Evolutionary conservation across 2,797 vertebrate genomes (phyloP).

Genomic region (Phrynocephalus guinanensis): DNA sequence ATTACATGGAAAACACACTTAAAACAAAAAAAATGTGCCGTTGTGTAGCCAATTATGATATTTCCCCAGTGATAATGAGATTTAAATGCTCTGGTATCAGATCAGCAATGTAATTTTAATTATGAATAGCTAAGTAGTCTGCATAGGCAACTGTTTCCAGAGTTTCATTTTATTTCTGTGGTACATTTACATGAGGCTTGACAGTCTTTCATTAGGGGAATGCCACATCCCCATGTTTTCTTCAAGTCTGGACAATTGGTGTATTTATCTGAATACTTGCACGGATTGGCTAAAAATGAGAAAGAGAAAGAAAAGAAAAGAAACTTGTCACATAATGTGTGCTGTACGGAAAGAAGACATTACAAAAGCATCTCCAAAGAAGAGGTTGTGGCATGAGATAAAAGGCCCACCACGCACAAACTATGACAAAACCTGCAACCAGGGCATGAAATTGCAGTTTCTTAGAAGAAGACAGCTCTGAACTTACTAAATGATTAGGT

Average conservation of each 20-base stretch:
- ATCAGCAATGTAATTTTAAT: not conserved
- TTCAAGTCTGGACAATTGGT: not conserved
- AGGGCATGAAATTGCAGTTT: no score
- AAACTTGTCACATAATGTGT: not conserved
- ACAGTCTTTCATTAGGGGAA: not conserved
- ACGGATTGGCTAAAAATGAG: constrained; percentile 25
- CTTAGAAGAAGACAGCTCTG: no score
- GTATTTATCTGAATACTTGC: accelerated
- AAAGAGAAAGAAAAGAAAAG: no score
- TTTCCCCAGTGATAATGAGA: not conserved
- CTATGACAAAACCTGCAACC: no score
- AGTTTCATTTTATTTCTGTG: constrained; percentile 7
- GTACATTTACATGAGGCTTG: not conserved
- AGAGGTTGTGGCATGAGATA: no score
- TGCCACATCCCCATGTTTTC: not conserved
- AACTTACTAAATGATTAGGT: no score
- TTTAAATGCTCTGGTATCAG: not conserved
- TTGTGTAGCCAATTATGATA: not conserved
- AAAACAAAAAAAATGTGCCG: no score
- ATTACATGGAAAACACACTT: not conserved
- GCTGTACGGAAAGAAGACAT: not conserved
- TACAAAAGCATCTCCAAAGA: not conserved
- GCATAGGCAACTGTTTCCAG: not conserved
- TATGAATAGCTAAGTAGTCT: not conserved
- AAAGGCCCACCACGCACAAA: no score